Evolutionary conservation across 1,140 invertebrate species (phyloP), one percentile per base, ranked within the genome.

Genomic region (Macrobrachium rosenbergii): DNA sequence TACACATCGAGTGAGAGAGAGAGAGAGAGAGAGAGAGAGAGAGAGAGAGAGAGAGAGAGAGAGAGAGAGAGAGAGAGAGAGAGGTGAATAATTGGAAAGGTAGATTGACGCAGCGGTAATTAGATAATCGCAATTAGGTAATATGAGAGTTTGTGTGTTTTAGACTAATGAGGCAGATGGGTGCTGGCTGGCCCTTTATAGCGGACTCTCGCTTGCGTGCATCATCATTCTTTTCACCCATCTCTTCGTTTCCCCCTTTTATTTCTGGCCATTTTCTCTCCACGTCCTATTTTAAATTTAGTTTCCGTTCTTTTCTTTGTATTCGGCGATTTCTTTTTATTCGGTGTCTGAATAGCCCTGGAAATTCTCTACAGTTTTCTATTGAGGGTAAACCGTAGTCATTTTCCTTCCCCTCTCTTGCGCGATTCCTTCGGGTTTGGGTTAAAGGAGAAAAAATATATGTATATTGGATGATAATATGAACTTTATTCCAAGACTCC

Each of bases 81-180:
- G 80, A 72, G 60, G 67, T 67, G 28, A 69, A 82, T 82, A 82
- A 82, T 82, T 82, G 80, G 80, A 82, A 69, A 82, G 58, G 63
- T 82, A 72, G 80, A 82, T 82, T 82, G 80, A 82, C 80, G 60
- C 80, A 19, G 23, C 21, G 80, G 37, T 82, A 82, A 82, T 82
- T 82, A 82, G 80, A 82, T 82, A 82, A 21, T 11, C 63, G 80
- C 28, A 45, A 82, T 82, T 82, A 82, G 80, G 80, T 23, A 58
- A 72, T 67, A 82, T 67, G 62, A 45, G 28, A 82, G 80, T 82
- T 43, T 67, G 80, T 67, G 80, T 82, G 80, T 82, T 82, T 82
- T 82, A 82, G 63, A 45, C 80, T 69, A 72, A 82, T 82, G 80
- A 82, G 63, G 12, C 59, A 16, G 63, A 23, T 52, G 43, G 23